Conservation (phyloP, 2,888 invertebrate species). For the Drosophila greeni region DNA sequence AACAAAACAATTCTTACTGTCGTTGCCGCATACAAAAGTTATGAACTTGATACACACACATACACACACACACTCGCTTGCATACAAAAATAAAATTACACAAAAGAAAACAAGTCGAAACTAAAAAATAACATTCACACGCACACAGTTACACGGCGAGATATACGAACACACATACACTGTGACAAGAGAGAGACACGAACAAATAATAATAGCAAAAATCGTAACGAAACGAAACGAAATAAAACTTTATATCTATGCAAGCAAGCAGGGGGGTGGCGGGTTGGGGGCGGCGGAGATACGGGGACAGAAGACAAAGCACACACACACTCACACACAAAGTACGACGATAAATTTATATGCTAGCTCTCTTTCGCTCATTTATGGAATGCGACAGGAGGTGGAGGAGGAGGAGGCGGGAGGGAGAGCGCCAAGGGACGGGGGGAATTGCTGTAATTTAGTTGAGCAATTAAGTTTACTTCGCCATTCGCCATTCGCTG, state of each 20-base stretch:
- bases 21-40: constrained; percentile 62
- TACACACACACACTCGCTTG: constrained; percentile 40
- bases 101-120: constrained; percentile 72
- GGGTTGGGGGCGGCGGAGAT: constrained; percentile 3
- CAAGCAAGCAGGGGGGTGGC: background rate
- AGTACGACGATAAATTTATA: constrained; percentile 63
- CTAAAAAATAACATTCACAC: constrained; percentile 62
- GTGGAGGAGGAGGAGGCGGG: background rate
- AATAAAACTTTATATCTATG: constrained; percentile 67
- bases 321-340: constrained; percentile 6
- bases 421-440: background rate
- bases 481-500: constrained; percentile 27
- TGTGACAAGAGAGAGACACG: constrained; percentile 43
- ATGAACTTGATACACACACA: constrained; percentile 71
- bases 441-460: constrained; percentile 31
- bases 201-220: constrained; percentile 72
- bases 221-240: constrained; percentile 73
- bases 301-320: constrained; percentile 31
- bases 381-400: constrained; percentile 15
- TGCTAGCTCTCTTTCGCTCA: constrained; percentile 42
- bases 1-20: constrained; percentile 72
- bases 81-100: constrained; percentile 67
- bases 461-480: constrained; percentile 36
- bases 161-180: constrained; percentile 43
- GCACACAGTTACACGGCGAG: constrained; percentile 37